phyloP scores from a whole-genome alignment of 2,888 invertebrate species.

The Odontothrips loti region DNA sequence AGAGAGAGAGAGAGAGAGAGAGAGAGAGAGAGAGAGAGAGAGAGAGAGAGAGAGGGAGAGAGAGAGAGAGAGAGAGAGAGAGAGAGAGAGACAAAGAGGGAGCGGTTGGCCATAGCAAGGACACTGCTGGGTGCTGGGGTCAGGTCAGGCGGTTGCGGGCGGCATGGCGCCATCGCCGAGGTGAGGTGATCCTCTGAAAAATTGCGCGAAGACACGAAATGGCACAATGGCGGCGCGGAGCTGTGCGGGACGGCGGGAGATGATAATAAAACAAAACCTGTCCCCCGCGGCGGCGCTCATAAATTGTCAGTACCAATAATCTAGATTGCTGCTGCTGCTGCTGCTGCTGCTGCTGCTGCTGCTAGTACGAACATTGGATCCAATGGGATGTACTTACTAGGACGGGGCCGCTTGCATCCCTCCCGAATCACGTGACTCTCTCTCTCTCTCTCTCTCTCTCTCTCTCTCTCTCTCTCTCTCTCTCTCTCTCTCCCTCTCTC shows the following conservation, averaged over 20 bases:
- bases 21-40: not conserved
- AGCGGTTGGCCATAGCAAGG: not conserved
- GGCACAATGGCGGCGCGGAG: not conserved
- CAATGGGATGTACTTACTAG: not conserved
- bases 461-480: too few species aligned
- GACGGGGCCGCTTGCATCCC: not conserved
- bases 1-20: not conserved
- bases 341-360: too few species aligned
- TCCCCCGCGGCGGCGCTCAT: not conserved
- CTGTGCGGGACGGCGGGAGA: not conserved
- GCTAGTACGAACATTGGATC: not conserved
- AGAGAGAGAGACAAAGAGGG: not conserved
- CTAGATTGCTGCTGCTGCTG: not conserved
- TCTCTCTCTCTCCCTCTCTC: not conserved
- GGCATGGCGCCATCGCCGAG: not conserved
- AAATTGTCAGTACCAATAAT: slow-evolving; percentile 12
- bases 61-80: not conserved
- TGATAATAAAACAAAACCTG: not conserved
- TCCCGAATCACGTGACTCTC: too few species aligned
- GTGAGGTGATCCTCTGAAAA: not conserved
- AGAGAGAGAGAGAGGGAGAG: not conserved
- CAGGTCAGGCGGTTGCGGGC: not conserved
- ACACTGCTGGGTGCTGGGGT: not conserved
- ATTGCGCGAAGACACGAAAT: not conserved
- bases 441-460: too few species aligned